Percentiles rank a stretch among this genome's conserved stretches.
phyloP scores from a whole-genome alignment of 92 coral and sea anemone species.

The Porites evermanni region DNA sequence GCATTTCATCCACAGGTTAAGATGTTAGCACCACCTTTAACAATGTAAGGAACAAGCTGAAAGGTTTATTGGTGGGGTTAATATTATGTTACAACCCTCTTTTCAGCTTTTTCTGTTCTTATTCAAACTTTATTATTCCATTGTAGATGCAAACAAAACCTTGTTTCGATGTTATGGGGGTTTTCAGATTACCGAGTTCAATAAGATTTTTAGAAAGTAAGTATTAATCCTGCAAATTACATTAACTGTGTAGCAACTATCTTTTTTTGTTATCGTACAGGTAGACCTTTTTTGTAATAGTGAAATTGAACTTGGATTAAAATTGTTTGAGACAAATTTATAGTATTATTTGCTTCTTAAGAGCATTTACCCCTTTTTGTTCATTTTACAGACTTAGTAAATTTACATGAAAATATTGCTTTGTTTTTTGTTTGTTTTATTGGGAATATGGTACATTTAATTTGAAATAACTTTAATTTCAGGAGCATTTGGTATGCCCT shows the following conservation, averaged over 20 bases:
- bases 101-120: background rate
- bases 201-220: conserved; percentile 36
- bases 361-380: no score
- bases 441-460: no score
- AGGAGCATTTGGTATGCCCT: no score
- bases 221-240: background rate
- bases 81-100: background rate
- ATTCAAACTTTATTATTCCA: background rate
- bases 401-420: no score
- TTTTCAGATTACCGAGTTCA: conserved; percentile 57
- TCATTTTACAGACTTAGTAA: no score
- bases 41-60: background rate
- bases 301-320: no score
- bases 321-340: no score
- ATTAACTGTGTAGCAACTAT: background rate
- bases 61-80: background rate
- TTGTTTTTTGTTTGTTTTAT: no score
- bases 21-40: background rate
- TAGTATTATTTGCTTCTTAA: no score
- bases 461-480: no score
- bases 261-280: no score
- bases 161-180: conserved; percentile 77
- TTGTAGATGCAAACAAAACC: conserved; percentile 68
- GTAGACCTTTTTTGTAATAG: no score
- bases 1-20: background rate